These are phyloP conservation scores for Zonotrichia leucophrys DNA, from an alignment of 2,113 vertebrate genomes.

Conservation along the genomic window DNA sequence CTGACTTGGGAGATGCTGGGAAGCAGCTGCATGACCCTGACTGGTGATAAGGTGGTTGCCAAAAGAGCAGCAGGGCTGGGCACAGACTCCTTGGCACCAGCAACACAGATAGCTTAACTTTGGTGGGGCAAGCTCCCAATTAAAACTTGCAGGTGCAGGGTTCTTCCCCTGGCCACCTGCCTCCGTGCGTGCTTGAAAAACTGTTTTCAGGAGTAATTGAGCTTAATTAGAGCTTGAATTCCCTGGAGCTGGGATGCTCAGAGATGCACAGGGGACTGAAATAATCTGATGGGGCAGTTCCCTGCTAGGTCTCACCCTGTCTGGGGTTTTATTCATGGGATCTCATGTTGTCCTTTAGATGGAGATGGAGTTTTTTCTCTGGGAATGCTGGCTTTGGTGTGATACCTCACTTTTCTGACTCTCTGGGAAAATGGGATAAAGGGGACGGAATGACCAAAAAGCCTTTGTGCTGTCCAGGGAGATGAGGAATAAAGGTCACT, in stretches of 20 bases:
- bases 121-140: not conserved
- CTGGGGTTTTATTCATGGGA: not conserved
- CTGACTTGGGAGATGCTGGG: rapidly evolving
- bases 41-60: not conserved
- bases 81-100: slow-evolving; percentile 43
- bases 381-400: not conserved
- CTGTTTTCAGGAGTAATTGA: slow-evolving; percentile 6
- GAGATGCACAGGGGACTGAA: not conserved
- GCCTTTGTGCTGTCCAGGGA: not conserved
- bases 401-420: not conserved
- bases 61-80: not conserved
- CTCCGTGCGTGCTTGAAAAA: not conserved
- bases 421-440: not conserved
- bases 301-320: not conserved
- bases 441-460: not conserved
- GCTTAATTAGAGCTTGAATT: not conserved
- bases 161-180: not conserved
- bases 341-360: not conserved
- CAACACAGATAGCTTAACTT: not conserved
- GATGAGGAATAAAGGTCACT: not conserved
- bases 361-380: not conserved
- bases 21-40: not conserved
- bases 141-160: not conserved
- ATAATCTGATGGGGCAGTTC: rapidly evolving
- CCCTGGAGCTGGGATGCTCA: not conserved